Evolutionary conservation across 2,888 invertebrate species (phyloP).

Genomic region (Hesperia comma): DNA sequence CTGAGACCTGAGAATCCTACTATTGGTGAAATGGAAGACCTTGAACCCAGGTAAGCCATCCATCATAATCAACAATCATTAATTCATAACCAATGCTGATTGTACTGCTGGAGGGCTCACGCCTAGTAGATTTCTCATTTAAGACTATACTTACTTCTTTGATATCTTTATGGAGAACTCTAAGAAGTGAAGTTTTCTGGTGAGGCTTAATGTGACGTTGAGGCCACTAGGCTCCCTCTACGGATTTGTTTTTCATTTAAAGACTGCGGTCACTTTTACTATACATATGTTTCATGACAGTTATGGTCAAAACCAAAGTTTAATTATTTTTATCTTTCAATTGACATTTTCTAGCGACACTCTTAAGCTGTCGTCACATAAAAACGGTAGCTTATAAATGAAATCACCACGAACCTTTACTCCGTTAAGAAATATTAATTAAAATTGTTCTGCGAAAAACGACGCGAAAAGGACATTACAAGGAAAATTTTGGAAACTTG

Average conservation of each 20-base stretch:
- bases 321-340: neutral
- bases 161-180: no score
- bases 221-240: no score
- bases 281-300: neutral
- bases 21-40: constrained; percentile 87
- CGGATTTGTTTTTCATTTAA: neutral
- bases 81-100: no score
- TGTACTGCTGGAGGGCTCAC: no score
- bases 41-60: constrained; percentile 82
- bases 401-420: constrained; percentile 42
- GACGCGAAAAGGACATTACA: constrained; percentile 78
- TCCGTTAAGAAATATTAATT: constrained; percentile 78
- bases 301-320: no score
- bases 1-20: constrained; percentile 86
- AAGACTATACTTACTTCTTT: no score
- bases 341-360: constrained; percentile 5
- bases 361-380: constrained; percentile 14
- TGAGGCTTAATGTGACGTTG: no score
- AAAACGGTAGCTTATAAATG: constrained; percentile 31
- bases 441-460: constrained; percentile 76
- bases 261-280: neutral
- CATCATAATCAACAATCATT: no score
- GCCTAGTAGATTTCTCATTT: no score
- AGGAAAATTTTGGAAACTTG: constrained; percentile 77
- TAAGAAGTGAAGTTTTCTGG: no score